Percentiles rank a stretch among this genome's conserved stretches.
These are phyloP conservation scores for Calliscelio sp. DNA, from an alignment of 2,888 invertebrate genomes.

Conservation along the genomic window DNA sequence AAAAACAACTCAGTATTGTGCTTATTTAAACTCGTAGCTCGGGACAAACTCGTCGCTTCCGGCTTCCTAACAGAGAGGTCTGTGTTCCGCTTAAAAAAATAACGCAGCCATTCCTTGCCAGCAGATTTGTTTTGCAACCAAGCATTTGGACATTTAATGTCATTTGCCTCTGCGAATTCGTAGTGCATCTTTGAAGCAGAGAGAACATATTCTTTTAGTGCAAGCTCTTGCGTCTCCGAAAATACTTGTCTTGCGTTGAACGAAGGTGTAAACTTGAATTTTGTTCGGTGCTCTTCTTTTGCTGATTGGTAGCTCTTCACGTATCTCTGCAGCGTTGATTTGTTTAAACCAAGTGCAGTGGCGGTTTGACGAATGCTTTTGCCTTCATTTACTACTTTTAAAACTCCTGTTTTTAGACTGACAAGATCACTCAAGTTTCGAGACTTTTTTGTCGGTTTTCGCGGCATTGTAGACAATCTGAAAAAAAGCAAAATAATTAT, in stretches of 20 bases:
- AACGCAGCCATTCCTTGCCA: constrained; percentile 74
- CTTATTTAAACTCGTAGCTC: constrained; percentile 77
- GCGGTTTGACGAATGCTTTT: constrained; percentile 17
- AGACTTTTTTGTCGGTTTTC: neutral
- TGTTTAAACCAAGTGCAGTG: neutral
- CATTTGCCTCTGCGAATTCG: constrained; percentile 70
- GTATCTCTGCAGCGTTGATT: constrained; percentile 50
- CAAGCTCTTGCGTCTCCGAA: constrained; percentile 12
- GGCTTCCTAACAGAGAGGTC: constrained; percentile 75
- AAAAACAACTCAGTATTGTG: constrained; percentile 74
- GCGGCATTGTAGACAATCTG: neutral
- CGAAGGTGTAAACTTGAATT: constrained; percentile 25
- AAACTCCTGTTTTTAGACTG: neutral
- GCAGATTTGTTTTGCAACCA: constrained; percentile 71
- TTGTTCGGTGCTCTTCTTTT: neutral
- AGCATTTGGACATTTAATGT: constrained; percentile 65
- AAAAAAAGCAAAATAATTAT: neutral
- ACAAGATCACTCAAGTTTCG: no score
- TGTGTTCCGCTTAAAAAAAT: constrained; percentile 67
- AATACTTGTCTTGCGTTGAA: constrained; percentile 45
- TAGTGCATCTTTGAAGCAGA: constrained; percentile 75
- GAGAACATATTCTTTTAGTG: constrained; percentile 70
- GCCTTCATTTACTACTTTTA: neutral
- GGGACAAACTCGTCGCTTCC: constrained; percentile 76
- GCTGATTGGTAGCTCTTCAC: constrained; percentile 18